Evolutionary conservation across 2,888 invertebrate species (phyloP).

Genomic region (Meloe dianella): DNA sequence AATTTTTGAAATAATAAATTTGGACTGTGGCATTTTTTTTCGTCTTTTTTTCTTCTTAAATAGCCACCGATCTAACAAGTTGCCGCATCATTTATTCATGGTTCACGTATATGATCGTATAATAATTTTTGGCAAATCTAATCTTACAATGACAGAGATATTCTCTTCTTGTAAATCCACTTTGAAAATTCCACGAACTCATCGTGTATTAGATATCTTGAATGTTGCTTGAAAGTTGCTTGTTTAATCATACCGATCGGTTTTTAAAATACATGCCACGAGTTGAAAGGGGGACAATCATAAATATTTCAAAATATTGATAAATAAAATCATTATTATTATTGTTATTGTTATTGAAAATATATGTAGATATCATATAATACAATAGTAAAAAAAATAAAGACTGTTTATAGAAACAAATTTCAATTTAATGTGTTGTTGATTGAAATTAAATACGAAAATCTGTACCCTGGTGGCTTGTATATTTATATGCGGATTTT

Average conservation of each 20-base stretch:
- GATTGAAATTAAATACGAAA: conserved; percentile 27
- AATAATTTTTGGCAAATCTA: conserved; percentile 31
- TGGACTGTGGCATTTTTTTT: background rate
- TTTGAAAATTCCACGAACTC: background rate
- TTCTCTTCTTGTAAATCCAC: conserved; percentile 16
- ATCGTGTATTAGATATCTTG: conserved; percentile 10
- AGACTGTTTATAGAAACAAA: background rate
- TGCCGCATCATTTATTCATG: conserved; percentile 15
- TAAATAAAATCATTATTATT: background rate
- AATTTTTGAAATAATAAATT: background rate
- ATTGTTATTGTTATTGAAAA: too few species aligned
- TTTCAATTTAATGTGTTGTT: background rate
- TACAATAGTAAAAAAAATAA: background rate
- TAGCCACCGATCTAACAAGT: background rate
- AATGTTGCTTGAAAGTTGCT: background rate
- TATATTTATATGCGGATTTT: conserved; percentile 19
- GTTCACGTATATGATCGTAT: conserved; percentile 24
- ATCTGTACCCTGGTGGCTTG: conserved; percentile 26
- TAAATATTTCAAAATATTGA: background rate
- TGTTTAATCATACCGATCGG: conserved; percentile 15
- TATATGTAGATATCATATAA: too few species aligned
- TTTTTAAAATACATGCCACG: conserved; percentile 16
- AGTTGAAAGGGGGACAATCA: background rate
- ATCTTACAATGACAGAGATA: conserved; percentile 20
- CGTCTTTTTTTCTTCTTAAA: background rate